Conservation (phyloP, 1,140 invertebrate species). For the Zaprionus davidi region DNA sequence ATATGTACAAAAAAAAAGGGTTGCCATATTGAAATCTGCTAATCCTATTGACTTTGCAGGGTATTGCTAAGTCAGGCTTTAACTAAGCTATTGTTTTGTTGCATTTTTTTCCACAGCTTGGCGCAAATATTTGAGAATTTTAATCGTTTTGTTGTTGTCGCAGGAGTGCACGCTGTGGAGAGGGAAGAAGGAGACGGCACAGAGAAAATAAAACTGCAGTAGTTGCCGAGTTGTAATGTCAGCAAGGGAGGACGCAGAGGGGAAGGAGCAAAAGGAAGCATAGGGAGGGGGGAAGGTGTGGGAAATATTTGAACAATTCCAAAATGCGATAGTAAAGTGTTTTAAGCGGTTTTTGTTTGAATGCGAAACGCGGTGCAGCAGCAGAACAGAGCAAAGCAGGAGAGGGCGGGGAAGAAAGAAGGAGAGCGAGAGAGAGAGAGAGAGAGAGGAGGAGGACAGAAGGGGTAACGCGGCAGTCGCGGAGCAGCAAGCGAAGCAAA, state of each 20-base stretch:
- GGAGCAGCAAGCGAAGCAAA: constrained; percentile 40
- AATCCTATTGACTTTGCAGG: neutral
- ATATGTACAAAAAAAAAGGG: no score
- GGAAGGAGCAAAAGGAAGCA: neutral
- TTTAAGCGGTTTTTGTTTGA: constrained; percentile 82
- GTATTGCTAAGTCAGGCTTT: neutral
- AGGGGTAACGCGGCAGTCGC: neutral
- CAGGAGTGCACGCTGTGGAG: constrained; percentile 2
- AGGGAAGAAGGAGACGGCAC: constrained; percentile 1
- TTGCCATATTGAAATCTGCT: no score
- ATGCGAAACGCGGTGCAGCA: constrained; percentile 43
- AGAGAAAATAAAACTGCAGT: constrained; percentile 26
- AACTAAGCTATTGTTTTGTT: neutral
- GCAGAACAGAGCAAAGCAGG: neutral
- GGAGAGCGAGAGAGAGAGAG: neutral
- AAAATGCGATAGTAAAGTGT: constrained; percentile 83
- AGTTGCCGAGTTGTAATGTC: constrained; percentile 1
- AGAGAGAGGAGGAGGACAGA: neutral
- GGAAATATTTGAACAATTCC: constrained; percentile 82
- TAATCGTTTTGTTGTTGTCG: constrained; percentile 74
- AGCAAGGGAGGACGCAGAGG: neutral
- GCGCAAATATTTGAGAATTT: constrained; percentile 77
- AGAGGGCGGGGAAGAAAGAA: neutral
- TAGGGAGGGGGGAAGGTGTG: neutral
- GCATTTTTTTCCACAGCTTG: constrained; percentile 40